Evolutionary conservation across 2,888 invertebrate species (phyloP).

Genomic region (Deroplatys truncata): DNA sequence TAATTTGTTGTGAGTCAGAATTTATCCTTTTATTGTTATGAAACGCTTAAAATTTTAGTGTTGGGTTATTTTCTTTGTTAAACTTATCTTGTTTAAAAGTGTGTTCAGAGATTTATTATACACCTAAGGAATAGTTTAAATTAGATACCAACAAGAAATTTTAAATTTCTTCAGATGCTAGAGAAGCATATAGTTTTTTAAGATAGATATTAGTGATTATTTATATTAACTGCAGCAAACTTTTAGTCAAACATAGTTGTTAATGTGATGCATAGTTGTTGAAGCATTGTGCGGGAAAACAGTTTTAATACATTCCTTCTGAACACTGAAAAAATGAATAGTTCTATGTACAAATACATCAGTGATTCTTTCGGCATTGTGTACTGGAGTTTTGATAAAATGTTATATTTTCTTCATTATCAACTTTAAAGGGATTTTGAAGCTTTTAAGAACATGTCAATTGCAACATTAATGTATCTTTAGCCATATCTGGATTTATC

Average conservation of each 20-base stretch:
- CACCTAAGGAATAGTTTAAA: not conserved
- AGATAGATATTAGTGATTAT: no score
- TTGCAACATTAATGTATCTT: not conserved
- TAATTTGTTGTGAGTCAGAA: not conserved
- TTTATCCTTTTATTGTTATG: not conserved
- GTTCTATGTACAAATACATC: not conserved
- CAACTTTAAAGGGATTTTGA: not conserved
- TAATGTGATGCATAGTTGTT: no score
- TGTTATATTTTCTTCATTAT: not conserved
- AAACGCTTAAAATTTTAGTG: not conserved
- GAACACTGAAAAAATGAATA: not conserved
- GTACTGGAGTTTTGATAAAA: not conserved
- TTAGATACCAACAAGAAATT: not conserved
- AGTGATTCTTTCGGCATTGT: not conserved
- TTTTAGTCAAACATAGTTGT: no score
- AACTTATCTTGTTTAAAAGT: not conserved
- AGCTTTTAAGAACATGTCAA: not conserved
- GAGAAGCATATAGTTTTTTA: not conserved
- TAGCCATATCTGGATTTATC: no score
- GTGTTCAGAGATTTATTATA: not conserved
- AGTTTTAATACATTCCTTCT: not conserved
- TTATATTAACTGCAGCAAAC: no score
- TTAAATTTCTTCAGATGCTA: not conserved
- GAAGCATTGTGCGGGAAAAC: no score
- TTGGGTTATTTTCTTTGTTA: not conserved